Percentiles rank a stretch among this genome's conserved stretches.
Conservation (phyloP, 1,140 invertebrate species). For the Uloborus diversus region DNA sequence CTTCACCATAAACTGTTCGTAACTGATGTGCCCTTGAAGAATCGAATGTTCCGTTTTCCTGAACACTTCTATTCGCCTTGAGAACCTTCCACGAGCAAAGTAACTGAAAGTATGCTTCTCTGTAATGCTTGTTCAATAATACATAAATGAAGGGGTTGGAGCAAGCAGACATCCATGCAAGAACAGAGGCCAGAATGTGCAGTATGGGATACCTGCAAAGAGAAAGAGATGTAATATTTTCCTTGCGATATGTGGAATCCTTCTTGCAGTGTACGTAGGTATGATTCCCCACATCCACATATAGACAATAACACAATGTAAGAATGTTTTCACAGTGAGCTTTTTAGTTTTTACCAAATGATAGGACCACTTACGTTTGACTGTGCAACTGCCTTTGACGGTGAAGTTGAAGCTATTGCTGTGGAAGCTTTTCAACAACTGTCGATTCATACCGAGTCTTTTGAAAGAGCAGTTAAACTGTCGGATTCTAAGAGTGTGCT, state of each 20-base stretch:
- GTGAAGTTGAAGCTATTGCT: neutral
- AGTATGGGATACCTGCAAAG: constrained; percentile 72
- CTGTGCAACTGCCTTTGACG: neutral
- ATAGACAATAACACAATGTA: neutral
- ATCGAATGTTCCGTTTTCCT: constrained; percentile 2
- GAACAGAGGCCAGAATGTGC: constrained; percentile 80
- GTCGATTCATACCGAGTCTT: neutral
- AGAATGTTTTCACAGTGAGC: neutral
- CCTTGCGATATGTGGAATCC: too few relatives aligned
- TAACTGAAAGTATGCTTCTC: constrained; percentile 77
- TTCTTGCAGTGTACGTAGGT: too few relatives aligned
- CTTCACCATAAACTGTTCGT: neutral
- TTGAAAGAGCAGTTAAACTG: neutral
- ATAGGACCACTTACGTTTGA: neutral
- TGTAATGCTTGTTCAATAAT: constrained; percentile 82
- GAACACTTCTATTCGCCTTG: neutral
- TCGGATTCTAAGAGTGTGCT: neutral
- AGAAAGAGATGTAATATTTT: neutral
- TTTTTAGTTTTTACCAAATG: neutral
- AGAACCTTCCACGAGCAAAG: constrained; percentile 62
- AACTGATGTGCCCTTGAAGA: constrained; percentile 1
- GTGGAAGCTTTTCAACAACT: neutral
- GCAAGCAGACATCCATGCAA: constrained; percentile 86
- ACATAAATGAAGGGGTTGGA: constrained; percentile 89
- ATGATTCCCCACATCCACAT: too few relatives aligned